These are phyloP conservation scores for Zonotrichia leucophrys DNA, from an alignment of 2,113 vertebrate genomes.

Conservation along the genomic window DNA sequence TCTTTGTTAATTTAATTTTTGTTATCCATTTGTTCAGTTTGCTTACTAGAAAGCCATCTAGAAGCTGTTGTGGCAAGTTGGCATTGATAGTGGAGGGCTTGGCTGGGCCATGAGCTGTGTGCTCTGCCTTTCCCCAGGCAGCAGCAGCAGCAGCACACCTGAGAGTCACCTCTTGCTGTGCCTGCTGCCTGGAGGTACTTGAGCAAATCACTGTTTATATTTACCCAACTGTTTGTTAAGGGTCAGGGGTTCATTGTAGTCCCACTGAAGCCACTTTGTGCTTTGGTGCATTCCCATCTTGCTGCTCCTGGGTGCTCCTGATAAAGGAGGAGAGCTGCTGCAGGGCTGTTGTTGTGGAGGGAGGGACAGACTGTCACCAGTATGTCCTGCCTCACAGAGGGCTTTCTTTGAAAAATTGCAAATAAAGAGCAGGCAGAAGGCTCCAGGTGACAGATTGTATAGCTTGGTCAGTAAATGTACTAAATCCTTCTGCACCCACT, in stretches of 20 bases:
- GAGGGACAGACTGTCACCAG: neutral
- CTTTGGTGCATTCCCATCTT: neutral
- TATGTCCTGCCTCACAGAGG: neutral
- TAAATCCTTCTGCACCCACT: neutral
- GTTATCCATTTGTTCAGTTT: neutral
- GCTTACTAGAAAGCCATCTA: neutral
- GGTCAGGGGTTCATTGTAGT: neutral
- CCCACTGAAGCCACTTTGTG: neutral
- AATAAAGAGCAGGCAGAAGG: neutral
- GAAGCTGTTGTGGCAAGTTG: neutral
- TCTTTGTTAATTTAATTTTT: neutral
- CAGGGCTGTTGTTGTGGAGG: rapidly evolving
- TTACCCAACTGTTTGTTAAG: neutral
- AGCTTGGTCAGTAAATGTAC: neutral
- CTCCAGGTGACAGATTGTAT: neutral
- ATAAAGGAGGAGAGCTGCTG: neutral
- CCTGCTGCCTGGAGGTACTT: neutral
- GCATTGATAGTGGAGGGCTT: neutral
- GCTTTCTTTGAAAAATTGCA: neutral
- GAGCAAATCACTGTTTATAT: neutral
- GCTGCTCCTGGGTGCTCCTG: neutral
- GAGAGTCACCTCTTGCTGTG: neutral
- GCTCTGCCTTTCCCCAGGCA: neutral
- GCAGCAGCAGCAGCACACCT: neutral
- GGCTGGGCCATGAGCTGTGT: neutral